A percentile compares a stretch with the other conserved stretches of the same genome.
Evolutionary conservation across 2,888 invertebrate species (phyloP).

Genomic region (Ligdia adustata): DNA sequence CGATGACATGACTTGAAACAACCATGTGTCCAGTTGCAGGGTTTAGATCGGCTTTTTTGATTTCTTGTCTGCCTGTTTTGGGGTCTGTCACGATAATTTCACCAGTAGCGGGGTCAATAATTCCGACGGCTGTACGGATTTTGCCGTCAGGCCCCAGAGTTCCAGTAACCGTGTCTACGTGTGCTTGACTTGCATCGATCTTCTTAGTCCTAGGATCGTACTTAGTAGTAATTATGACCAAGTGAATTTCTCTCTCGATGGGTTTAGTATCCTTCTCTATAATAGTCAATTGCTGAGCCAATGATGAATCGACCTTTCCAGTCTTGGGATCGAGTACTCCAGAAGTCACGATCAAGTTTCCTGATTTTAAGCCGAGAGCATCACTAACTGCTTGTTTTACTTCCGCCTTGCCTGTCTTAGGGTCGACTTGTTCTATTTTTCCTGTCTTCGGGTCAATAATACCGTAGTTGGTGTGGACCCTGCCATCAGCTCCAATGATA

Average conservation of each 20-base stretch:
- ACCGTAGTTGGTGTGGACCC: constrained; percentile 78
- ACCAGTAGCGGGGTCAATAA: constrained; percentile 86
- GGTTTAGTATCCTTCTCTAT: constrained; percentile 72
- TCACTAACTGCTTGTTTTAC: constrained; percentile 80
- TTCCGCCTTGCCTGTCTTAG: constrained; percentile 80
- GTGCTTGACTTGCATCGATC: constrained; percentile 70
- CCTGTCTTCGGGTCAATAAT: constrained; percentile 82
- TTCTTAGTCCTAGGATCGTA: constrained; percentile 83
- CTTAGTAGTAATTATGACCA: constrained; percentile 85
- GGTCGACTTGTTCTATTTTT: constrained; percentile 76
- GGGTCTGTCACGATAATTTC: constrained; percentile 76
- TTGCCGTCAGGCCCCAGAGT: constrained; percentile 79
- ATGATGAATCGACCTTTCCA: constrained; percentile 79
- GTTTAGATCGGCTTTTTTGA: constrained; percentile 83
- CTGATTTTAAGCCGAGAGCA: constrained; percentile 81
- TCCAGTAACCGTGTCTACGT: constrained; percentile 84
- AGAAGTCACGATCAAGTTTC: constrained; percentile 77
- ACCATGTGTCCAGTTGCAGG: constrained; percentile 83
- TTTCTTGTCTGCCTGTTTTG: constrained; percentile 78
- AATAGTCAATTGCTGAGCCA: constrained; percentile 83
- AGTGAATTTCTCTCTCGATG: constrained; percentile 77
- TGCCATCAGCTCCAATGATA: constrained; percentile 62
- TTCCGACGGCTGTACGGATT: constrained; percentile 85
- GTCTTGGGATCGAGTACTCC: constrained; percentile 84
- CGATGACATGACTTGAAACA: constrained; percentile 81